Base-by-base conservation (phyloP, 2,888 invertebrate genomes). In the Tetragonula carbonaria region DNA sequence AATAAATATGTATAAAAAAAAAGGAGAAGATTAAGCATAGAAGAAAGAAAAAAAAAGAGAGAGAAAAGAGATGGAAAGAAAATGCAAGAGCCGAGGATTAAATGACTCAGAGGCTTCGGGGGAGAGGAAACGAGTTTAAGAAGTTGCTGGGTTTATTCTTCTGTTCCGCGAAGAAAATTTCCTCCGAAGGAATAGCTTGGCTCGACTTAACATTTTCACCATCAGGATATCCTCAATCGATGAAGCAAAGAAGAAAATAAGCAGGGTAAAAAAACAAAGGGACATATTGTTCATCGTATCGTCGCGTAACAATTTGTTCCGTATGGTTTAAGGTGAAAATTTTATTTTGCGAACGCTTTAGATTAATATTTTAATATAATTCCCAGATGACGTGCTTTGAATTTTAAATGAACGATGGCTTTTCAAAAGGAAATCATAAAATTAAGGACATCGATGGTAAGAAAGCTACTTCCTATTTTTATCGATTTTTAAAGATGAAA, bases 141-240 rank as follows among this genome's bases (percentile, higher is more conserved):
- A 59, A 77, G 33, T 62, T 51, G 67, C 57, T 38, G 55, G 63
- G 23, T 59, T 72, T 68, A 72, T 80, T 81, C 71, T 65, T 74
- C 71, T 74, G 38, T 53, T 66, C 45, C 28, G 6, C 28, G 63
- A 55, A 55, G 55, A 63, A 28, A 76, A 77, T 73, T 73, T 67
- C 21, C 63, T 71, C 72, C 45, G 45, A 45, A 45, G 45, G 8
- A 72, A 70, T 76, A 68, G 70, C 62, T 45, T 28, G 74, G 62
- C 66, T 51, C 53, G 78, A 87, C 68, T 76, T 55, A 73, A 71
- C 74, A 74, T 83, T 84, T 65, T 65, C 62, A 74, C 21, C 72
- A 53, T 76, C 28, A 71, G 80, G 81, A 85, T 85, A 80, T 88
- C 74, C 72, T 66, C 84, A 82, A 33, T 18, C 33, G 72, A 71